phyloP scores from a whole-genome alignment of 2,888 invertebrate genomes.

The Drosophila paramelanica region DNA sequence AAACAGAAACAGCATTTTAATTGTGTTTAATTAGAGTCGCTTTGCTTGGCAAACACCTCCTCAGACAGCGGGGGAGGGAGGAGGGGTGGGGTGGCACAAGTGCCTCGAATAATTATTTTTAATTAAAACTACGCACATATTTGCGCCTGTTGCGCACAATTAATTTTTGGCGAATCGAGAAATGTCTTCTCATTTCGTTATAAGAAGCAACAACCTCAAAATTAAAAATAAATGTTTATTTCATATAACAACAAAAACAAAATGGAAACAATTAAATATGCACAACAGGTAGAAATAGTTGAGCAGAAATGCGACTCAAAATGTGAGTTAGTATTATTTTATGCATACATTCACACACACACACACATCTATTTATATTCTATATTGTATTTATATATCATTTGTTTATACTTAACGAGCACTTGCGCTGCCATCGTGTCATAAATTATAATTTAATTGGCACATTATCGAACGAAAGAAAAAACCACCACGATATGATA shows the following conservation, averaged over 20 bases:
- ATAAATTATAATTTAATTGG: constrained; percentile 70
- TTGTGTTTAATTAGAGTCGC: constrained; percentile 74
- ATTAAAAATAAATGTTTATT: constrained; percentile 22
- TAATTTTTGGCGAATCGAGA: constrained; percentile 47
- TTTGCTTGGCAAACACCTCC: constrained; percentile 40
- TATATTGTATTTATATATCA: constrained; percentile 2
- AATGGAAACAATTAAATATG: constrained; percentile 52
- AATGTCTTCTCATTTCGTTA: constrained; percentile 14
- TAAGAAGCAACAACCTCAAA: constrained; percentile 32
- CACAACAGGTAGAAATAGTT: constrained; percentile 57
- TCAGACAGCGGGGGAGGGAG: background rate
- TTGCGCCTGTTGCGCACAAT: constrained; percentile 56
- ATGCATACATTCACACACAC: constrained; percentile 30
- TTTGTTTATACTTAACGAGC: constrained; percentile 27
- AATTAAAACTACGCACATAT: constrained; percentile 69
- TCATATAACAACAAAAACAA: background rate
- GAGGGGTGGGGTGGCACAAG: background rate
- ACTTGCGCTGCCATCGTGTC: constrained; percentile 36
- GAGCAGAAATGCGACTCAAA: constrained; percentile 19
- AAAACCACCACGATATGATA: constrained; percentile 15
- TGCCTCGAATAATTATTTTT: constrained; percentile 68
- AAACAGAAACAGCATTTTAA: constrained; percentile 55
- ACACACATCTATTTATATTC: constrained; percentile 12
- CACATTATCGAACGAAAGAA: constrained; percentile 48
- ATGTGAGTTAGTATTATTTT: constrained; percentile 37